Conservation (phyloP, 2,113 vertebrate genomes). For the Meleagris gallopavo region DNA sequence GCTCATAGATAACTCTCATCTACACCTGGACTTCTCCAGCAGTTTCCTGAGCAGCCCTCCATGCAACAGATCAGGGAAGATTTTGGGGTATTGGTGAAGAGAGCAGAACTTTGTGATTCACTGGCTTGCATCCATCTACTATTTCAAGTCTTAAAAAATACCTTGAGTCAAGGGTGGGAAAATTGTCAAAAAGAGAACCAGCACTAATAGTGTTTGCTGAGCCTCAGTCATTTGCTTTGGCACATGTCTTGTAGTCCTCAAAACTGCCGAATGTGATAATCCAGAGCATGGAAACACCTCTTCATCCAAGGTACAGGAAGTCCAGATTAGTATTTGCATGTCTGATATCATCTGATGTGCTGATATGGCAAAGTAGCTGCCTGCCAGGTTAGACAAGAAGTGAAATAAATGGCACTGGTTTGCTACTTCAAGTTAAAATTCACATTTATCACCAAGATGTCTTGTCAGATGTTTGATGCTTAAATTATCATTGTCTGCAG, state of each 20-base stretch:
- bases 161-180: background rate
- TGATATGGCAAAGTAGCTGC: background rate
- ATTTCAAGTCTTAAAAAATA: background rate
- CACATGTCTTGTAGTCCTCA: background rate
- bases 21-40: rapidly evolving
- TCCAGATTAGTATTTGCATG: background rate
- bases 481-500: background rate
- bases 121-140: background rate
- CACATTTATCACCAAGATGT: background rate
- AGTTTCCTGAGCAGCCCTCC: background rate
- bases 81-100: background rate
- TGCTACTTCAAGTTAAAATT: background rate
- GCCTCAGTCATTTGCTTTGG: background rate
- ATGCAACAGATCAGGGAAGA: background rate
- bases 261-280: too few relatives aligned
- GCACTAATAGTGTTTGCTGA: background rate
- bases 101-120: background rate
- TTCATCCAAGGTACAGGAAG: background rate
- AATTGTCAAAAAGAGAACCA: background rate
- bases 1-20: background rate
- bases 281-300: background rate
- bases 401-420: background rate
- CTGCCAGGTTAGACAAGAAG: background rate
- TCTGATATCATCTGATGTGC: background rate
- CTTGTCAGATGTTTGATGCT: background rate